These are phyloP conservation scores for Heliconius congener DNA, from an alignment of 1,140 invertebrate species.

Conservation along the genomic window DNA sequence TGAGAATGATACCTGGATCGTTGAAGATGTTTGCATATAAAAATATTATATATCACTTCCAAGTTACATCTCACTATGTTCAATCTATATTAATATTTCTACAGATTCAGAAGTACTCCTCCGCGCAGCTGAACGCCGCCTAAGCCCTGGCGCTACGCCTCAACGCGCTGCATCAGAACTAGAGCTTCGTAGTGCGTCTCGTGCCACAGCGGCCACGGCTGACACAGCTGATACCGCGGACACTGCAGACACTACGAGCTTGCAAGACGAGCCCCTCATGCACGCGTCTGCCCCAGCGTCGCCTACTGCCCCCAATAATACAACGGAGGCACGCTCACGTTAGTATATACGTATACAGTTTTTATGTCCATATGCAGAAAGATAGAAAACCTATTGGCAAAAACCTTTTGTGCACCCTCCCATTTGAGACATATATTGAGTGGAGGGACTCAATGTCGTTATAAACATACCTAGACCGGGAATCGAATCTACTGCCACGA, in stretches of 20 bases:
- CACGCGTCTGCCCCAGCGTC: constrained; percentile 13
- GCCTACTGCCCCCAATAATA: neutral
- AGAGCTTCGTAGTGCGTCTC: constrained; percentile 47
- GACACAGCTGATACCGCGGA: constrained; percentile 29
- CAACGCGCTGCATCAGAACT: constrained; percentile 25
- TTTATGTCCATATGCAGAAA: too few species aligned
- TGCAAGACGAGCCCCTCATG: constrained; percentile 58
- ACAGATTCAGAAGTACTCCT: constrained; percentile 59
- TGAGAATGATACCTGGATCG: too few species aligned
- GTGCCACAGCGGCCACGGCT: constrained; percentile 51
- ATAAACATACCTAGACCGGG: too few species aligned
- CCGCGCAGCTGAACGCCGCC: constrained; percentile 26
- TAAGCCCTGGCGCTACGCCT: constrained; percentile 40
- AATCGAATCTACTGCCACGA: too few species aligned
- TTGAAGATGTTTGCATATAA: too few species aligned
- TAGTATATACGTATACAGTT: neutral
- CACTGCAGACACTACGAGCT: constrained; percentile 41
- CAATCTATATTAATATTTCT: constrained; percentile 1
- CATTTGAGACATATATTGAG: too few species aligned
- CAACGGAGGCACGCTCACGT: neutral
- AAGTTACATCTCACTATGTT: too few species aligned
- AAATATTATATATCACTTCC: too few species aligned
- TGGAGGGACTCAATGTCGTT: too few species aligned
- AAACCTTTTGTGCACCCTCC: too few species aligned
- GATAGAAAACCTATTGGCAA: too few species aligned